These are phyloP conservation scores for Galemys pyrenaicus DNA, from an alignment of 2,113 vertebrate genomes.

Conservation along the genomic window DNA sequence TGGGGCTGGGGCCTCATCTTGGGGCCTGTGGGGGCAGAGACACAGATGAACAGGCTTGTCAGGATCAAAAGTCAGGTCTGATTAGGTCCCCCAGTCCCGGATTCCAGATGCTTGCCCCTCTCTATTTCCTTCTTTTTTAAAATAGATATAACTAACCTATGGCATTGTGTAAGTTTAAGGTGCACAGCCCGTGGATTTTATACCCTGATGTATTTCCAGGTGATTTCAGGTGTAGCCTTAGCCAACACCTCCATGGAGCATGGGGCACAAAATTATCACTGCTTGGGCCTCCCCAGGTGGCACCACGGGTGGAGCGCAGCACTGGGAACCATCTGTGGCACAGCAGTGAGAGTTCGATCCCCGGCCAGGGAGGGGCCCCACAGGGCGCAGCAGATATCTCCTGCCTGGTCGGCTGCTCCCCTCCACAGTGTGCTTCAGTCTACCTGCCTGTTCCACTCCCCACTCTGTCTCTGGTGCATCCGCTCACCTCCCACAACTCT, in stretches of 20 bases:
- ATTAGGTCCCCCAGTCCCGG: rapidly evolving
- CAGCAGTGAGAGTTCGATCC: no score
- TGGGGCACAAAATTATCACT: no score
- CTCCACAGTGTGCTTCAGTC: no score
- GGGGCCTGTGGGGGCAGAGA: constrained; percentile 68
- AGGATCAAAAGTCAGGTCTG: neutral
- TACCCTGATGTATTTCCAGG: neutral
- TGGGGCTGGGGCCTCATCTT: constrained; percentile 40
- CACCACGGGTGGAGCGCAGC: no score
- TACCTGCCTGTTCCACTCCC: no score
- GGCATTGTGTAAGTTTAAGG: neutral
- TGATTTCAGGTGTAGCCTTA: neutral
- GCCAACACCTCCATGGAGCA: neutral
- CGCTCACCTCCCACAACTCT: no score
- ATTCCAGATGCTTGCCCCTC: neutral
- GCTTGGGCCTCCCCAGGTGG: no score
- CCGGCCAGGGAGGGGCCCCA: no score
- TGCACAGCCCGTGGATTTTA: neutral
- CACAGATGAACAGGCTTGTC: neutral
- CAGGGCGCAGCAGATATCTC: no score
- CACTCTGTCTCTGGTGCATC: no score
- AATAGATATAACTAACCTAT: neutral
- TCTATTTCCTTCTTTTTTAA: neutral
- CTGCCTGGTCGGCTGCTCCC: no score
- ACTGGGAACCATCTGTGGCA: no score